A percentile compares a stretch with the other conserved stretches of the same genome.
These are phyloP conservation scores for Tuberolachnus salignus DNA, from an alignment of 2,888 invertebrate species.

Conservation along the genomic window DNA sequence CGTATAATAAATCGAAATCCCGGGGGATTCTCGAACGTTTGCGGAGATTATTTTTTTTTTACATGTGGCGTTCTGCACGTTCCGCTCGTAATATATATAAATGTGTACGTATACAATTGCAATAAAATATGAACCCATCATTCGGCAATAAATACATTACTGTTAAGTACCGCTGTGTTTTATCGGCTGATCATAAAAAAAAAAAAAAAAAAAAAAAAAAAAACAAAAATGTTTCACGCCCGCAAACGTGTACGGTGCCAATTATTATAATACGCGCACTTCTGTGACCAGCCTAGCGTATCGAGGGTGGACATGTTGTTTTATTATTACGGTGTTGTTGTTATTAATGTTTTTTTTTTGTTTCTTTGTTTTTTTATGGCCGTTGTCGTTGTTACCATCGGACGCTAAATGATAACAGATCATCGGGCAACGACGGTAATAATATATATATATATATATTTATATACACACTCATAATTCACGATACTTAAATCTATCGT, in stretches of 20 bases:
- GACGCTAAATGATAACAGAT: background rate
- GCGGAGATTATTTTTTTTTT: too few species aligned
- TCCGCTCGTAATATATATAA: too few species aligned
- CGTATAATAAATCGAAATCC: too few species aligned
- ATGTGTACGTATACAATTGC: too few species aligned
- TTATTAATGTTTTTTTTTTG: background rate
- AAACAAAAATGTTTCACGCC: background rate
- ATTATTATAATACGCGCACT: too few species aligned
- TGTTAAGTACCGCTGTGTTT: background rate
- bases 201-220: background rate
- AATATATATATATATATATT: too few species aligned
- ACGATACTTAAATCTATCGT: too few species aligned
- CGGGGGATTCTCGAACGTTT: too few species aligned
- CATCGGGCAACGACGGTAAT: background rate
- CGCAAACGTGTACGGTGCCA: background rate
- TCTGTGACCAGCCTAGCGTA: background rate
- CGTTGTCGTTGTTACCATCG: too few species aligned
- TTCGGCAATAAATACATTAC: background rate
- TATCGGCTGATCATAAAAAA: background rate
- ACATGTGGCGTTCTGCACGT: too few species aligned
- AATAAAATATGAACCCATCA: background rate
- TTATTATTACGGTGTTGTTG: too few species aligned
- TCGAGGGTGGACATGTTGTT: slow-evolving; percentile 19
- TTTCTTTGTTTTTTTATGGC: too few species aligned
- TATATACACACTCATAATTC: background rate